phyloP scores from a whole-genome alignment of 2,797 vertebrate genomes.

The Lycodopsis pacificus region DNA sequence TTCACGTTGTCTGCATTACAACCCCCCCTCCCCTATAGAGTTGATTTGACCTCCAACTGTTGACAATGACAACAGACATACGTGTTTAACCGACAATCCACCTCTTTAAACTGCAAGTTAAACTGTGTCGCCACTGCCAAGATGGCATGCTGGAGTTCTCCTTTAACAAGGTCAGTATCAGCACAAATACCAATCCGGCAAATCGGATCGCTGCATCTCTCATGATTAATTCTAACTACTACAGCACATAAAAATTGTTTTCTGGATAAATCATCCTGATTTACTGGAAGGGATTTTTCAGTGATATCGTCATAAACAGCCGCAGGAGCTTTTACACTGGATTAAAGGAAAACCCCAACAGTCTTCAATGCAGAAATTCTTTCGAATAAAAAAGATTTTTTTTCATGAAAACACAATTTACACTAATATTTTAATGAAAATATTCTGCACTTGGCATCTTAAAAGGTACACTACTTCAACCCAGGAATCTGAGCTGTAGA shows the following conservation, averaged over 20 bases:
- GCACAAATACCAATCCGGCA: not conserved
- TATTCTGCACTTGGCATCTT: conserved; percentile 16
- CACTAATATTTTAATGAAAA: conserved; percentile 13
- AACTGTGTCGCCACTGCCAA: not conserved
- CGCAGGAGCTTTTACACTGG: conserved; percentile 6
- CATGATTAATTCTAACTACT: conserved; percentile 36
- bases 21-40: too few relatives aligned
- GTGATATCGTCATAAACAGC: conserved; percentile 10
- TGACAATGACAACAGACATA: not conserved
- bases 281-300: conserved; percentile 27
- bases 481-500: conserved; percentile 42
- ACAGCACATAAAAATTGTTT: conserved; percentile 15
- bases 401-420: conserved; percentile 28
- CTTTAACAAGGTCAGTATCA: conserved; percentile 8
- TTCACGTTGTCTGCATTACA: conserved; percentile 20
- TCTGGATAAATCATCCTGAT: conserved; percentile 11
- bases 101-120: not conserved
- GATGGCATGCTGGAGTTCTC: not conserved
- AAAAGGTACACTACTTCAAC: conserved; percentile 44
- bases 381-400: not conserved
- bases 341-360: conserved; percentile 8
- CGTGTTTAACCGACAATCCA: not conserved
- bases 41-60: conserved; percentile 15
- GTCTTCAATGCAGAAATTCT: not conserved
- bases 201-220: conserved; percentile 3